Evolutionary conservation across 1,140 invertebrate species (phyloP).

Genomic region (Trichoplusia ni): DNA sequence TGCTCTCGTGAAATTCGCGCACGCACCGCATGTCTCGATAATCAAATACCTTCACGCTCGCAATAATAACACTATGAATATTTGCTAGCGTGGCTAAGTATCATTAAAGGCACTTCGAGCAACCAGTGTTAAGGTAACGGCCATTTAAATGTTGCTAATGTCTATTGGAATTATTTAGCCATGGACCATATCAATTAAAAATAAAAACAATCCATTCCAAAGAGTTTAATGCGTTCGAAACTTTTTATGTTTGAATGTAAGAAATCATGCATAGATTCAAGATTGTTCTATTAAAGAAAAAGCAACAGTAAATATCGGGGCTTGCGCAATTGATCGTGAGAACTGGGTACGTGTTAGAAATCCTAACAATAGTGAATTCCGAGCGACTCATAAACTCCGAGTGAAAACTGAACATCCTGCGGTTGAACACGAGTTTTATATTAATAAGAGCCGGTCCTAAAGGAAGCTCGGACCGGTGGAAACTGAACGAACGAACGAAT

Average conservation of each 20-base stretch:
- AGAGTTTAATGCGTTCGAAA: background rate
- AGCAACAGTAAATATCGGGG: conserved; percentile 34
- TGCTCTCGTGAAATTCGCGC: conserved; percentile 69
- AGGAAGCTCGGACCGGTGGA: too few relatives aligned
- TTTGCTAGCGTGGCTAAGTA: conserved; percentile 37
- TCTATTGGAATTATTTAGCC: background rate
- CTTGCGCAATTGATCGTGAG: conserved; percentile 58
- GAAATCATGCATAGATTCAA: conserved; percentile 8
- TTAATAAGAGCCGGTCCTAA: background rate
- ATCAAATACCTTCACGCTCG: conserved; percentile 75
- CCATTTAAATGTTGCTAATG: conserved; percentile 10
- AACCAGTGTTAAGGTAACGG: conserved; percentile 11
- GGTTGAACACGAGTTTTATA: conserved; percentile 10
- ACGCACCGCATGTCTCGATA: conserved; percentile 61
- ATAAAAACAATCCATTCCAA: background rate
- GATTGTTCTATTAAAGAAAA: conserved; percentile 26
- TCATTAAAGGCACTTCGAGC: conserved; percentile 24
- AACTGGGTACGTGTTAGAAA: conserved; percentile 70
- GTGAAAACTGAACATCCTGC: conserved; percentile 41
- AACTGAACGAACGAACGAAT: too few relatives aligned
- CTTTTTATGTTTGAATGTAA: background rate
- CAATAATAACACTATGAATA: conserved; percentile 62
- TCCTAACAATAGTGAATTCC: conserved; percentile 50
- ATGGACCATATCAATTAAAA: background rate
- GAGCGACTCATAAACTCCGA: conserved; percentile 39